A percentile compares a stretch with the other conserved stretches of the same genome.
Evolutionary conservation across 1,140 invertebrate genomes (phyloP).

Genomic region (Hirudo medicinalis): DNA sequence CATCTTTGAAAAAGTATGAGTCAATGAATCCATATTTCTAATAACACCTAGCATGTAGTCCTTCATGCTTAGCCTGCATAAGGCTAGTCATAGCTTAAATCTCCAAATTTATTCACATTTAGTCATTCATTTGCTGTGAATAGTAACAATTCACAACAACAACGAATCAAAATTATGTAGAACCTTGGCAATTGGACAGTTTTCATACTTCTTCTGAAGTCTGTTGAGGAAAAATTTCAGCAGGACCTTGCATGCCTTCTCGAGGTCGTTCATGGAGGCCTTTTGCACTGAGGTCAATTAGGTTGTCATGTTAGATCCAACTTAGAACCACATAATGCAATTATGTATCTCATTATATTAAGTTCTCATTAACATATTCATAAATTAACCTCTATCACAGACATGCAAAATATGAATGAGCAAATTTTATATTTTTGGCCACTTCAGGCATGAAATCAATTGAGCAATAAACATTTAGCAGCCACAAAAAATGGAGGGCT

Average conservation of each 20-base stretch:
- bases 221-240: constrained; percentile 47
- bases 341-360: no score
- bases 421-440: neutral
- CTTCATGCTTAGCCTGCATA: no score
- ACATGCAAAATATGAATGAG: neutral
- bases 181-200: constrained; percentile 38
- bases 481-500: no score
- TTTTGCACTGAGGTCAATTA: constrained; percentile 47
- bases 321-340: neutral
- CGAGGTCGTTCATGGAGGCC: constrained; percentile 47
- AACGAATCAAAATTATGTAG: constrained; percentile 4
- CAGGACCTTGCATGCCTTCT: constrained; percentile 49
- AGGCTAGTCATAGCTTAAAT: no score
- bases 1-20: no score
- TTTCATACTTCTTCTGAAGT: constrained; percentile 39
- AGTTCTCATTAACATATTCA: no score
- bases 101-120: no score
- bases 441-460: neutral
- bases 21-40: no score
- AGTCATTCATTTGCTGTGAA: no score
- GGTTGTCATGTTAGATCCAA: neutral
- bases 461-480: no score
- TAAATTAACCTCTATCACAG: no score
- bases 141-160: neutral
- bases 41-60: no score